Conservation (phyloP, 1,140 invertebrate genomes). For the Steinernema khuongi region DNA sequence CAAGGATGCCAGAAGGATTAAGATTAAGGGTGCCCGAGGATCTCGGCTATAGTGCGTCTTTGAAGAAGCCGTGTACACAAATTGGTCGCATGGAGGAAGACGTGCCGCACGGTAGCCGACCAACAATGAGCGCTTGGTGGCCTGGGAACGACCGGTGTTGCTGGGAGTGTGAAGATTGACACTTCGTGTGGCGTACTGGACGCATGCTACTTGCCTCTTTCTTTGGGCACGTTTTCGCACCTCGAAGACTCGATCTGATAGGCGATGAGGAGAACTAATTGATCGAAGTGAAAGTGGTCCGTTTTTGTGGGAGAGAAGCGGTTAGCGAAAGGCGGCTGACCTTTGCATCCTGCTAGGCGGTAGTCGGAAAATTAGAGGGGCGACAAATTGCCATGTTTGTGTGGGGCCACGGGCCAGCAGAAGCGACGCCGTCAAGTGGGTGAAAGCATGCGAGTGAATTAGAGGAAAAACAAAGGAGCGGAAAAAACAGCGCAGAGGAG, state of each 20-base stretch:
- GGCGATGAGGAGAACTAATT: background rate
- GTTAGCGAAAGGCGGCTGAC: no score
- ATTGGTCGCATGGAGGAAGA: background rate
- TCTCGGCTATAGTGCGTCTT: background rate
- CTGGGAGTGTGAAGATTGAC: background rate
- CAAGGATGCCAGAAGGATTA: background rate
- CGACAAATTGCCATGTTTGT: no score
- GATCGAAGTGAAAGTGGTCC: background rate
- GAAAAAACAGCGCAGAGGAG: no score
- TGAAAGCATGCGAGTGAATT: no score
- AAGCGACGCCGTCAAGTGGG: no score
- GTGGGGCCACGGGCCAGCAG: no score
- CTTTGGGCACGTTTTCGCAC: conserved; percentile 10
- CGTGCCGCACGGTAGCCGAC: background rate
- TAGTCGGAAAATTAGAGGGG: no score
- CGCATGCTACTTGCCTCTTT: background rate
- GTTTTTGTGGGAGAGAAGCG: background rate
- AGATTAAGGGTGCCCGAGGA: background rate
- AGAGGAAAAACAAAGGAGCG: no score
- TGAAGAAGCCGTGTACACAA: background rate
- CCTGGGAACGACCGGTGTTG: background rate
- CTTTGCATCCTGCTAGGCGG: no score
- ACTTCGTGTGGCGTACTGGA: background rate
- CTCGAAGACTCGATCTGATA: background rate
- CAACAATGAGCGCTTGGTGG: background rate